These are phyloP conservation scores for Babylonia areolata DNA, from an alignment of 1,140 invertebrate species.

Conservation along the genomic window DNA sequence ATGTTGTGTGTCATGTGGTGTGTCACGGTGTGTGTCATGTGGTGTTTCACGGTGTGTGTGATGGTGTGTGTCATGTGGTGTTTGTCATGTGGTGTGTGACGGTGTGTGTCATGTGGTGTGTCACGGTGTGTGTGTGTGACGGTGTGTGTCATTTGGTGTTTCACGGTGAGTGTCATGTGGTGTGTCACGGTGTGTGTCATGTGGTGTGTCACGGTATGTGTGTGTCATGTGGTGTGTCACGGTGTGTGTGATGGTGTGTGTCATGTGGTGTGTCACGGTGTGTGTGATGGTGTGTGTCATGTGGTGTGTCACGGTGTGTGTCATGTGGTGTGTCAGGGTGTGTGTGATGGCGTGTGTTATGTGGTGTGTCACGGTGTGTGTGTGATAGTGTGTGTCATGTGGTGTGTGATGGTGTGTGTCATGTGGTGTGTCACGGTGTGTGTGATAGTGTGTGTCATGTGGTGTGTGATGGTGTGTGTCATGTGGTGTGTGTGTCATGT, in stretches of 20 bases:
- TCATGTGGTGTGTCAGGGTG: not conserved
- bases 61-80: not conserved
- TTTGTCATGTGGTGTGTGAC: not conserved
- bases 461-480: too few relatives aligned
- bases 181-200: not conserved
- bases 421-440: too few relatives aligned
- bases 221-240: too few relatives aligned
- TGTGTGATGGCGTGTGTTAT: not conserved
- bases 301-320: not conserved
- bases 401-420: not conserved
- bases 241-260: not conserved
- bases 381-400: not conserved
- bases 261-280: not conserved
- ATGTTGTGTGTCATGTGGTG: not conserved
- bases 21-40: not conserved
- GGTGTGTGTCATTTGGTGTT: too few relatives aligned
- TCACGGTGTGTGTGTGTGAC: not conserved
- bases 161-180: not conserved
- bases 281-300: not conserved
- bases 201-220: not conserved
- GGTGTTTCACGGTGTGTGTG: not conserved
- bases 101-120: not conserved
- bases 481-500: too few relatives aligned
- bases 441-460: too few relatives aligned
- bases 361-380: not conserved